Base-by-base conservation (phyloP, 2,113 vertebrate genomes). In the Excalfactoria chinensis region DNA sequence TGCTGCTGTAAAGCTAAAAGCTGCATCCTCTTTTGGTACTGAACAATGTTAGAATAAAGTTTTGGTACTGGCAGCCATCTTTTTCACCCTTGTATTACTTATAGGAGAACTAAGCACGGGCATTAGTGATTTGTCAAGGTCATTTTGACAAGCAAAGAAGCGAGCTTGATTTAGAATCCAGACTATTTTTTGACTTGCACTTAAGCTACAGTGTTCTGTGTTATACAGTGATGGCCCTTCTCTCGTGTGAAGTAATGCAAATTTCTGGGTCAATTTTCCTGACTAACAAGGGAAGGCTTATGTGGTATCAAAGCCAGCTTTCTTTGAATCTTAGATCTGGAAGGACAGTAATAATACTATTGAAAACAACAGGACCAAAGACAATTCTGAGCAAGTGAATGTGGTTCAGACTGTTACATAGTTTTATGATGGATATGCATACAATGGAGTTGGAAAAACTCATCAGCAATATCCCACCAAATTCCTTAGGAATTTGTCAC, bases 231-330 rank as follows among this genome's bases (percentile, higher is more conserved):
- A 22, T 34, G 55, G 60, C 86, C 60, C 51, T 88, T 51, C 46
- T 88, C 46, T 86, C 41, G 12, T 83, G 44, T 20, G 40, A 66
- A 76, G 25, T 53, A 87, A 58, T 68, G 66, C 5, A 71, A 60
- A 58, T 79, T 53, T 82, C 37, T 81, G 56, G 4, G 53, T 71
- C 7, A 4, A 17, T 35, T 77, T 95, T 16, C 30, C 41, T 55
- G 56, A 46, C 41, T 17, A 40, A 0, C 0, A 0, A n/a, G 62
- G 68, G 13, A 82, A 44, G 3, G 21, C 21, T 75, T 44, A 14
- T 35, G 48, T 60, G 5, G 18, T 44, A 46, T 34, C 76, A 89
- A 78, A 84, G 28, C 17, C 9, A 51, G 14, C 32, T 85, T 72
- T 53, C 25, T 81, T 84, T 92, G 68, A 84, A 84, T 58, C 5